Evolutionary conservation across 2,888 invertebrate genomes (phyloP), one percentile per base, ranked within the genome.

Genomic region (Acanthococcus lagerstroemiae): DNA sequence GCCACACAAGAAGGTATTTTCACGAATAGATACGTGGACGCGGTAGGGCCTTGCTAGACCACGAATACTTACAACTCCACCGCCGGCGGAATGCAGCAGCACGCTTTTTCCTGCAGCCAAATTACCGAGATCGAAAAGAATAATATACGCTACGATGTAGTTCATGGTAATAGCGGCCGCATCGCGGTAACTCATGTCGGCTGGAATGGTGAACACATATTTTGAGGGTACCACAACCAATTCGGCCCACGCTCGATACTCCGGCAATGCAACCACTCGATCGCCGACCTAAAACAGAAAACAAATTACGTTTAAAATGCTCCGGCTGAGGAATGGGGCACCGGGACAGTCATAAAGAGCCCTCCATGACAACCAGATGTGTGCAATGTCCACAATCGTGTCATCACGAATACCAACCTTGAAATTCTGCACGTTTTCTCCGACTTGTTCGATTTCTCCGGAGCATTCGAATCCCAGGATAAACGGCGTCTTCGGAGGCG

Each of bases 401-500:
- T n/a, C n/a, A n/a, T n/a, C n/a, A n/a, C n/a, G n/a, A n/a, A n/a
- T n/a, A 73, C 77, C 78, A 76, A 87, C 88, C 81, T 86, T 84
- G 75, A 88, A 84, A 74, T 85, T 84, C 74, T 86, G 85, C 69
- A 89, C 88, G 48, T 85, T 86, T 74, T 88, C 87, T 71, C 87
- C 88, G 68, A 88, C 80, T 73, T 84, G 84, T 74, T 87, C 88
- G 70, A 90, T 82, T 73, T 86, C 86, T 60, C 92, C 92, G 65
- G 91, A 87, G 76, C 90, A 90, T 76, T 92, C 92, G 73, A 90
- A 89, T 67, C 92, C 92, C 75, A 91, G 83, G 74, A 89, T 87
- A 78, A 90, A 87, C 4, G 92, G 92, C 4, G 89, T 88, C 78
- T 92, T 92, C n/a, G 90, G 90, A 0, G 87, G 86, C 12, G 88